These are phyloP conservation scores for Nasonia oneida DNA, from an alignment of 2,888 invertebrate species.

Conservation along the genomic window DNA sequence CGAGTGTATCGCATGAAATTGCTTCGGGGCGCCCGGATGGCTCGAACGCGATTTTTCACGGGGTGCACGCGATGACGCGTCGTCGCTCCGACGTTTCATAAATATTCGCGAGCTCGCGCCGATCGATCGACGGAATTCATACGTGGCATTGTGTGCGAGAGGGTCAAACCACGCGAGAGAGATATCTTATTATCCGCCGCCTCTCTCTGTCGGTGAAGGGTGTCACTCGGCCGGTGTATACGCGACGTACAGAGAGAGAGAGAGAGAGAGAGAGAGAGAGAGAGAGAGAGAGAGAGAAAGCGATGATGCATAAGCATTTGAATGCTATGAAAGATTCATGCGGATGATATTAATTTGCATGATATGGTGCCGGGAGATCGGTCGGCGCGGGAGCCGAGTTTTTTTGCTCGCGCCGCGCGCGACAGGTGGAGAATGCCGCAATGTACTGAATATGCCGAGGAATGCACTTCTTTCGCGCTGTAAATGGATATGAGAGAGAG, in stretches of 20 bases:
- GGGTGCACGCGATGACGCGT: neutral
- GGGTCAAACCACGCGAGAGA: neutral
- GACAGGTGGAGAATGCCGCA: slow-evolving; percentile 9
- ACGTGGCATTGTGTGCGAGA: neutral
- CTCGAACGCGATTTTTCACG: slow-evolving; percentile 27
- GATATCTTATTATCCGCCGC: slow-evolving; percentile 11
- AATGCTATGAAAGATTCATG: slow-evolving; percentile 20
- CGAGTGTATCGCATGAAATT: slow-evolving; percentile 68
- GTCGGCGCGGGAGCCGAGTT: neutral
- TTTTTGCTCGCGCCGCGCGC: neutral
- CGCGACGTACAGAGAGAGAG: neutral
- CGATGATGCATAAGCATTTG: slow-evolving; percentile 7
- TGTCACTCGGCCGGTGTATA: neutral
- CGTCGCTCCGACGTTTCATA: slow-evolving; percentile 15
- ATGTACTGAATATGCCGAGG: neutral
- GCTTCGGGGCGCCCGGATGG: slow-evolving; percentile 28
- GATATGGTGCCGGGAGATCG: neutral
- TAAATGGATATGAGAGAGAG: neutral
- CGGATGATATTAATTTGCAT: slow-evolving; percentile 12
- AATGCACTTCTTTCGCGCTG: neutral
- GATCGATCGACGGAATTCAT: neutral
- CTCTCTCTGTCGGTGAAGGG: neutral
- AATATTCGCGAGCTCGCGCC: neutral
- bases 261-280: too few species aligned
- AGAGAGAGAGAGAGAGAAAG: too few species aligned